Evolutionary conservation across 2,888 invertebrate genomes (phyloP).

Genomic region (Horisme vitalbata): DNA sequence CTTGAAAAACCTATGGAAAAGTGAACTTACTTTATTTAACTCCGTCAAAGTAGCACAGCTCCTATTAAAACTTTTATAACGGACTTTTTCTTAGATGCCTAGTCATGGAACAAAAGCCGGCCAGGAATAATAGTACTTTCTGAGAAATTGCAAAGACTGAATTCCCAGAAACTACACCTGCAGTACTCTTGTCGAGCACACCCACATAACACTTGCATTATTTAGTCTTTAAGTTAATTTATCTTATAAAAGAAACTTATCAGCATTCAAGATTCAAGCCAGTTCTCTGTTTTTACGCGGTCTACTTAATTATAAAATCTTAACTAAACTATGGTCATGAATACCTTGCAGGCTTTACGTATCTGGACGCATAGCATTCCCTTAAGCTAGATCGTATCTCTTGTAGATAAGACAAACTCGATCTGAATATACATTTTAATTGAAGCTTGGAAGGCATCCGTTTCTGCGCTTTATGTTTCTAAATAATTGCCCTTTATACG

Average conservation of each 20-base stretch:
- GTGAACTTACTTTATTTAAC: not conserved
- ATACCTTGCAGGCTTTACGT: slow-evolving; percentile 23
- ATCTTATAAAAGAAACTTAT: no score
- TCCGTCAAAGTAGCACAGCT: slow-evolving; percentile 4
- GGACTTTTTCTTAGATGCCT: slow-evolving; percentile 21
- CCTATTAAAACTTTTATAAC: slow-evolving; percentile 22
- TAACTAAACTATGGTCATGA: slow-evolving; percentile 18
- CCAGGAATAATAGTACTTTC: slow-evolving; percentile 19
- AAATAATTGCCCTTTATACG: no score
- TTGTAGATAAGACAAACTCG: slow-evolving; percentile 3
- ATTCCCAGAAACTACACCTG: slow-evolving; percentile 31
- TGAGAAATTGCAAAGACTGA: slow-evolving; percentile 25
- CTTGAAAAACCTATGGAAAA: not conserved
- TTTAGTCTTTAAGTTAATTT: slow-evolving; percentile 7
- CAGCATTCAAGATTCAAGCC: slow-evolving; percentile 12
- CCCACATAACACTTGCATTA: slow-evolving; percentile 11
- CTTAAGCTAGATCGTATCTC: slow-evolving; percentile 4
- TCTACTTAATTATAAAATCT: slow-evolving; percentile 34
- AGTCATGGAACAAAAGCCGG: slow-evolving; percentile 20
- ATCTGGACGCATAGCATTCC: slow-evolving; percentile 10
- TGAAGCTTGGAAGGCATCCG: not conserved
- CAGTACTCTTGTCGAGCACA: slow-evolving; percentile 15
- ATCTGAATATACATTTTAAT: slow-evolving; percentile 11
- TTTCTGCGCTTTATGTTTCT: not conserved
- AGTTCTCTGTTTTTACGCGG: slow-evolving; percentile 18